Conservation (phyloP, 2,113 vertebrate species). For the Strigops habroptila region DNA sequence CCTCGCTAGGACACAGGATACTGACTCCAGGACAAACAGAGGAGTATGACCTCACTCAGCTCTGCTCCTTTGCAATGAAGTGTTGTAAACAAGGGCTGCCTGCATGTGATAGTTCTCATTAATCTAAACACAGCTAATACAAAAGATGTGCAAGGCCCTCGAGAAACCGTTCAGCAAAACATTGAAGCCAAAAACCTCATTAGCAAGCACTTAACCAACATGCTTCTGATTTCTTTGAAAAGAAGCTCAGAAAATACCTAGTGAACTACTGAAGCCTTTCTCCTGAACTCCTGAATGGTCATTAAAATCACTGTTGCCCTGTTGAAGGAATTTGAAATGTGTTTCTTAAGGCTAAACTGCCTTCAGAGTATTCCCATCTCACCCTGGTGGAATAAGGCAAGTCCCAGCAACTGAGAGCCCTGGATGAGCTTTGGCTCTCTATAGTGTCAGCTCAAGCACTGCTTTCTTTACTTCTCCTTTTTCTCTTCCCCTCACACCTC, state of each 20-base stretch:
- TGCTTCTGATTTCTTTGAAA: constrained; percentile 10
- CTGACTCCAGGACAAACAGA: constrained; percentile 22
- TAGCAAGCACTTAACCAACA: neutral
- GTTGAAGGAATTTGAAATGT: neutral
- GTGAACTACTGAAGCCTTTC: neutral
- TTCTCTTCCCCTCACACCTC: neutral
- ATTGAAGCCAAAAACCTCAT: neutral
- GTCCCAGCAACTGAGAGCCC: neutral
- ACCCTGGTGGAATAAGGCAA: neutral
- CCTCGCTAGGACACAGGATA: neutral
- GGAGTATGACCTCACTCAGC: neutral
- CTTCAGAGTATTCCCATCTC: neutral
- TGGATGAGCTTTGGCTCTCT: neutral
- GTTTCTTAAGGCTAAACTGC: neutral
- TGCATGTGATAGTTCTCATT: neutral
- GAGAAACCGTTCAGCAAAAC: neutral
- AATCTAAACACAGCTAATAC: constrained; percentile 18
- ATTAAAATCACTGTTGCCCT: neutral
- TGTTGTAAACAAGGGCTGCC: neutral
- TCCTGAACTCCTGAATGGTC: neutral
- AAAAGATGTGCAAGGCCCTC: neutral
- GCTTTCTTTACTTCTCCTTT: neutral
- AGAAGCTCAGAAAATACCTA: neutral
- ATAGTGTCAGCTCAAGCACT: neutral
- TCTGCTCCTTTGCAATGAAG: neutral